Conservation (phyloP, 2,113 vertebrate genomes). For the Plecturocebus donacophilus region DNA sequence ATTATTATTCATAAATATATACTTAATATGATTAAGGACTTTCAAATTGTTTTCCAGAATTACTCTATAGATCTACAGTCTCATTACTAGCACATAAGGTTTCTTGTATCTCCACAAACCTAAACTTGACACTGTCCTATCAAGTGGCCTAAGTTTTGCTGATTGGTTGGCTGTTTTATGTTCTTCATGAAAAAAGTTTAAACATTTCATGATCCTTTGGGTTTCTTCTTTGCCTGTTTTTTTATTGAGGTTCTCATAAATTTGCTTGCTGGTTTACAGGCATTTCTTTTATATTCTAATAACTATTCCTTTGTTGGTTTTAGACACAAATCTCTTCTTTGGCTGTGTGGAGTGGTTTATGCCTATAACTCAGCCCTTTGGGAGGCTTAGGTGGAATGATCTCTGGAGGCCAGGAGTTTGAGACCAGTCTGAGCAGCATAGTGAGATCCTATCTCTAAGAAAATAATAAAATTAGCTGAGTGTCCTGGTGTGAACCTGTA, state of each 20-base stretch:
- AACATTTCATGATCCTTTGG: not conserved
- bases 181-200: constrained; percentile 26
- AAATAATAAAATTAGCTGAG: no score
- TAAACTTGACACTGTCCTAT: constrained; percentile 17
- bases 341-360: no score
- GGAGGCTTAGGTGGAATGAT: no score
- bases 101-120: constrained; percentile 11
- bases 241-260: not conserved
- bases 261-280: not conserved
- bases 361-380: no score
- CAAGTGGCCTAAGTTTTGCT: constrained; percentile 36
- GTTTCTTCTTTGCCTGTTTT: not conserved
- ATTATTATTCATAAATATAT: not conserved
- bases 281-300: constrained; percentile 12
- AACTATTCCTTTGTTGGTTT: constrained; percentile 3
- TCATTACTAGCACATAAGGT: not conserved
- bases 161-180: constrained; percentile 17
- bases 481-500: no score
- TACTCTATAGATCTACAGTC: not conserved
- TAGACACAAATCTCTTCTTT: not conserved
- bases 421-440: no score
- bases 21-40: not conserved
- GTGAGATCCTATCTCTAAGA: no score
- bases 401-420: no score
- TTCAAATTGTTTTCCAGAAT: constrained; percentile 24